Evolutionary conservation across 2,888 invertebrate species (phyloP).

Genomic region (Sminthurinus aureus): DNA sequence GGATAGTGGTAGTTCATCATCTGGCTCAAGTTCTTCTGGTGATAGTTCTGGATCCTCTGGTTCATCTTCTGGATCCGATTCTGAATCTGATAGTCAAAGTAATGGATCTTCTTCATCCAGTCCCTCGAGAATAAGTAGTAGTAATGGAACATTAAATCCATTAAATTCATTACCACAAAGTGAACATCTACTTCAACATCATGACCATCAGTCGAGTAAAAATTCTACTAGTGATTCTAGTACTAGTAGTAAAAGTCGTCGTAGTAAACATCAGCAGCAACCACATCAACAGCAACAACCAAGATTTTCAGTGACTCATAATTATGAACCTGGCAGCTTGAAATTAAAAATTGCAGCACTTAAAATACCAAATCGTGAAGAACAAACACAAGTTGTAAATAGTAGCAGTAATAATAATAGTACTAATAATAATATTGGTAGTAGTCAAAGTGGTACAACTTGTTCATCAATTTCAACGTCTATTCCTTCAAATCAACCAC

Average conservation of each 20-base stretch:
- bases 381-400: not conserved
- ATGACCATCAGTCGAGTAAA: constrained; percentile 6
- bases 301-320: constrained; percentile 45
- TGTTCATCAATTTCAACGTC: too few species aligned
- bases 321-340: constrained; percentile 63
- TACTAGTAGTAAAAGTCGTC: constrained; percentile 51
- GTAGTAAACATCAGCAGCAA: constrained; percentile 44
- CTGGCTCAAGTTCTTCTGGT: constrained; percentile 43
- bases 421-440: too few species aligned
- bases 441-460: too few species aligned
- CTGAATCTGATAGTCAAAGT: constrained; percentile 54
- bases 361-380: constrained; percentile 62
- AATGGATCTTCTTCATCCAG: constrained; percentile 49
- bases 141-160: not conserved
- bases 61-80: constrained; percentile 49
- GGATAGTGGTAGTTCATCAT: constrained; percentile 52
- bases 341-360: constrained; percentile 66
- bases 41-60: constrained; percentile 47
- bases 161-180: constrained; percentile 1
- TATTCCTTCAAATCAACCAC: too few species aligned
- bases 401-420: too few species aligned
- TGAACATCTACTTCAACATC: too few species aligned
- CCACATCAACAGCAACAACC: constrained; percentile 32
- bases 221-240: constrained; percentile 38
- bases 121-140: constrained; percentile 32